These are phyloP conservation scores for Venturia canescens DNA, from an alignment of 1,140 invertebrate species.

Conservation along the genomic window DNA sequence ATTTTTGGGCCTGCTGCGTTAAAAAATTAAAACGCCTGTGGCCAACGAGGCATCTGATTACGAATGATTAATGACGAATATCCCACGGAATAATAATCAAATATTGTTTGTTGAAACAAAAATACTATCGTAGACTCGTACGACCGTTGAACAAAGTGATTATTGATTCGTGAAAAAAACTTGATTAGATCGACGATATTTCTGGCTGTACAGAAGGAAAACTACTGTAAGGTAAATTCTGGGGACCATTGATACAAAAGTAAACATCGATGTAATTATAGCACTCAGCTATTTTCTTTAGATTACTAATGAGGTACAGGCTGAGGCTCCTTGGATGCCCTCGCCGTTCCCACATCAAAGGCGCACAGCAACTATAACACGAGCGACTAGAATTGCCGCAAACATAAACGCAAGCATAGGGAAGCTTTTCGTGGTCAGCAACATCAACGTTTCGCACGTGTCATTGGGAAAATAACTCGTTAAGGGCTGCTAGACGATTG, in stretches of 20 bases:
- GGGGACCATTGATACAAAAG: not conserved
- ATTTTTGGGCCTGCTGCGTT: not conserved
- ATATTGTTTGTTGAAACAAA: not conserved
- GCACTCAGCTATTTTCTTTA: not conserved
- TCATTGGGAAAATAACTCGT: not conserved
- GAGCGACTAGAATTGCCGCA: not conserved
- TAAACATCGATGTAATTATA: not conserved
- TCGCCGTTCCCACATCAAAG: slow-evolving; percentile 5
- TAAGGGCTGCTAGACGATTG: not conserved
- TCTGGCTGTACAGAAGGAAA: too few species aligned
- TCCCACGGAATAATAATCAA: not conserved
- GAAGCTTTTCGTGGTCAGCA: not conserved
- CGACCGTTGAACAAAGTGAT: too few species aligned
- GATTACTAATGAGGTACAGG: not conserved
- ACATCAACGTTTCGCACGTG: not conserved
- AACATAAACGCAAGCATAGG: not conserved
- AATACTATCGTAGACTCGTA: not conserved
- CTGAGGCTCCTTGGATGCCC: not conserved
- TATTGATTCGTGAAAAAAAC: too few species aligned
- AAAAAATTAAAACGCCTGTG: not conserved
- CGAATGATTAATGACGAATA: not conserved
- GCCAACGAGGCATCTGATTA: not conserved
- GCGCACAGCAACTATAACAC: not conserved
- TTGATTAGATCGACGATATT: too few species aligned
- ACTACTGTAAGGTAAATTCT: not conserved